These are phyloP conservation scores for Drosophila triauraria DNA, from an alignment of 1,140 invertebrate genomes.

Conservation along the genomic window DNA sequence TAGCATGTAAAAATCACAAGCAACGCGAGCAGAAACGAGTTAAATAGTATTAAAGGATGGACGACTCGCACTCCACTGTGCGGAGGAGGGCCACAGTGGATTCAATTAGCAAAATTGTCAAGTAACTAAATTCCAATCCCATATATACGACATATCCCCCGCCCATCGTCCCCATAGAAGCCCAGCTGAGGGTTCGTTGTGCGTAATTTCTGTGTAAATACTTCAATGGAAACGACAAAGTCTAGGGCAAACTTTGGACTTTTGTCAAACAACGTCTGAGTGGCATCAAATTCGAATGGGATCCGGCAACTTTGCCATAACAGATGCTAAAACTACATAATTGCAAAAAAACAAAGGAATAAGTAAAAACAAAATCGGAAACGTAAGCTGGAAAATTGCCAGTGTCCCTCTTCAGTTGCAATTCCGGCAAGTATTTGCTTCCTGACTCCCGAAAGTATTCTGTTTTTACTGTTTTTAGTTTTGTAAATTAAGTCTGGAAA, in stretches of 20 bases:
- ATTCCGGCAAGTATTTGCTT: conserved; percentile 44
- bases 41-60: conserved; percentile 33
- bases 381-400: conserved; percentile 16
- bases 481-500: conserved; percentile 39
- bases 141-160: conserved; percentile 36
- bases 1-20: conserved; percentile 57
- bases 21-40: conserved; percentile 29
- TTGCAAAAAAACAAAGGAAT: conserved; percentile 10
- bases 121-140: conserved; percentile 47
- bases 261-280: conserved; percentile 53
- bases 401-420: conserved; percentile 24
- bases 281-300: conserved; percentile 60
- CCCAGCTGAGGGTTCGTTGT: conserved; percentile 35
- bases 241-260: conserved; percentile 51
- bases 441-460: conserved; percentile 31
- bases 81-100: conserved; percentile 9
- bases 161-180: not conserved
- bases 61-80: not conserved
- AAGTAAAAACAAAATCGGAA: conserved; percentile 16
- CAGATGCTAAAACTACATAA: conserved; percentile 50
- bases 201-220: conserved; percentile 72
- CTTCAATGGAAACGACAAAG: conserved; percentile 49
- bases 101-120: conserved; percentile 73
- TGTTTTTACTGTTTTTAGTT: conserved; percentile 29
- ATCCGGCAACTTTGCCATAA: conserved; percentile 40